Base-by-base conservation (phyloP, 1,140 invertebrate genomes). In the Drosophila sp. region DNA sequence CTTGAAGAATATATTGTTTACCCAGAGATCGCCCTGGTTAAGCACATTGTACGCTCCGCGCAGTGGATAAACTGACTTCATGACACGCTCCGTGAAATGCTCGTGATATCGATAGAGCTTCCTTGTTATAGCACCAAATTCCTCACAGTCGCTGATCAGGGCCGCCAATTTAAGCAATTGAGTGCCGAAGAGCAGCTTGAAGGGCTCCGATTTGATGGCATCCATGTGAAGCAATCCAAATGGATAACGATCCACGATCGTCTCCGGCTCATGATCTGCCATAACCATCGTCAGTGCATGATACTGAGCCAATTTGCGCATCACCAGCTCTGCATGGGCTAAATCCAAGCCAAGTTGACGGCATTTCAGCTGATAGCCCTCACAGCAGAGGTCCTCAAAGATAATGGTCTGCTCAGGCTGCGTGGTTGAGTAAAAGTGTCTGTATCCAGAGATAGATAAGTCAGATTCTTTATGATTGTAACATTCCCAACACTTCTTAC, bases 1-100 rank as follows among this genome's bases (percentile, higher is more conserved):
- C 38, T 92, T 92, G 79, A 95, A 95, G 58, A 95, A 81, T 91
- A 95, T 94, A 67, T 95, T 95, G 73, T 95, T 95, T 0, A 94
- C 90, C 94, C 94, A 95, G 4, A 93, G 92, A 81, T 95, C 95
- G 16, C 95, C 95, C 53, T 95, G 95, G 78, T 94, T 94, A 7
- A 95, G 90, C 3, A 95, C 94, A 67, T 93, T 93, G 54, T 71
- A 43, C 27, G 40, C 0, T 25, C 78, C 50, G 43, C 69, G 40
- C 13, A 90, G 29, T 0, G 90, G 90, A 57, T 90, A 90, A 11
- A 91, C 78, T 2, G 90, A 54, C 36, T 86, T 89, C 0, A 91
- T 54, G 0, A 91, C 76, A 16, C 82, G 65, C 6, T 89, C 83
- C 1, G 77, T 89, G 8, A 59, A 66, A 14, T 64, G 91, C 29